phyloP scores from a whole-genome alignment of 2,797 vertebrate genomes.

The Capromys pilorides region DNA sequence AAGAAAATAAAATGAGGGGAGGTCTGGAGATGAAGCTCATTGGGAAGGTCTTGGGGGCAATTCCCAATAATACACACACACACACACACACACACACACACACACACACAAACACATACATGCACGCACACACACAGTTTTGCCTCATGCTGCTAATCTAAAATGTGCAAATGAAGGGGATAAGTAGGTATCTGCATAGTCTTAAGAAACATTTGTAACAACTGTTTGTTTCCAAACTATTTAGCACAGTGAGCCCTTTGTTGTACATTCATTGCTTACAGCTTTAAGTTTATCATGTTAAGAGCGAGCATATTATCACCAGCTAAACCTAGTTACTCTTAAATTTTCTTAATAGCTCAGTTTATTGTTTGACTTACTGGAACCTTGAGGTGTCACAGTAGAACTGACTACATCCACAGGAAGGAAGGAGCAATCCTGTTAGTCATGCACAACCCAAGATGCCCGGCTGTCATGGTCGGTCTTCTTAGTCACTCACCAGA shows the following conservation, averaged over 20 bases:
- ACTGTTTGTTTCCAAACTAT: background rate
- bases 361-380: conserved; percentile 33
- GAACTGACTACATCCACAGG: background rate
- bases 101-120: too few relatives aligned
- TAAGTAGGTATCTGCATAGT: background rate
- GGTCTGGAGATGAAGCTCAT: background rate
- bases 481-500: background rate
- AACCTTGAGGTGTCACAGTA: background rate
- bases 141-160: background rate
- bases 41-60: background rate
- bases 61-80: background rate
- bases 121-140: background rate
- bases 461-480: background rate
- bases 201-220: background rate
- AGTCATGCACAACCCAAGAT: background rate
- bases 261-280: background rate
- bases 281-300: background rate
- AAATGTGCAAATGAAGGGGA: background rate
- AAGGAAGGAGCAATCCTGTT: background rate
- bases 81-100: background rate
- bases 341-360: background rate
- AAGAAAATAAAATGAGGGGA: too few relatives aligned
- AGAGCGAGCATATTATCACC: background rate
- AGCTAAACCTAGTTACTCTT: background rate
- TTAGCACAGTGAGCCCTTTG: background rate